phyloP scores from a whole-genome alignment of 2,113 vertebrate species.

The Solea senegalensis region DNA sequence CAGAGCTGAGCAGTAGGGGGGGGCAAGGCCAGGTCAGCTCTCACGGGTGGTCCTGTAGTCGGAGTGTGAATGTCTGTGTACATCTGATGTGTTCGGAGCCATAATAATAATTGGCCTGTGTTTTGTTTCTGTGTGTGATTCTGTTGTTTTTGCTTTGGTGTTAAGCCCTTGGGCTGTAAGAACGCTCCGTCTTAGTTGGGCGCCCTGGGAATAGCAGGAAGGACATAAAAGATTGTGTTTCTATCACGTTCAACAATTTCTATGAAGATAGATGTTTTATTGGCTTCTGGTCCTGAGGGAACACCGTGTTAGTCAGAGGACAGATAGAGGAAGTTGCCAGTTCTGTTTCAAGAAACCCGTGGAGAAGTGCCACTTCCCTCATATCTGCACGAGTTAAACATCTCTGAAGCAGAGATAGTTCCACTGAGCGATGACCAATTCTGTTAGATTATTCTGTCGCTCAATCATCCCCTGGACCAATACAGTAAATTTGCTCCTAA shows the following conservation, averaged over 20 bases:
- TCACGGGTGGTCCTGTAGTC: conserved; percentile 75
- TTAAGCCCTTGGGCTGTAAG: conserved; percentile 38
- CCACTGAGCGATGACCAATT: conserved; percentile 32
- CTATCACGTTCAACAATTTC: conserved; percentile 43
- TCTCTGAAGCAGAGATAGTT: conserved; percentile 42
- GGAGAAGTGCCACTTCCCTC: conserved; percentile 7
- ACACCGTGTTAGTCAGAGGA: conserved; percentile 10
- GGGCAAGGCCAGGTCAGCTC: conserved; percentile 73
- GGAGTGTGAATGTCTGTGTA: conserved; percentile 44
- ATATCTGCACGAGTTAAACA: conserved; percentile 44
- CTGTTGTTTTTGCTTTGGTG: conserved; percentile 62
- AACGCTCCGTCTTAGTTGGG: conserved; percentile 54
- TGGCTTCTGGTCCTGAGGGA: conserved; percentile 20
- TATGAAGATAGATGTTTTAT: conserved; percentile 54
- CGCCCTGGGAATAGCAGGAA: conserved; percentile 60
- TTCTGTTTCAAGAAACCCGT: background rate
- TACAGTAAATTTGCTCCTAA: conserved; percentile 70
- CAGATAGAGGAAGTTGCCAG: background rate
- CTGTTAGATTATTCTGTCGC: conserved; percentile 65
- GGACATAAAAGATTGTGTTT: conserved; percentile 49
- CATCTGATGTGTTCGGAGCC: conserved; percentile 67
- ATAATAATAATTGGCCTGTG: conserved; percentile 59
- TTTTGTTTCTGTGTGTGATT: conserved; percentile 71
- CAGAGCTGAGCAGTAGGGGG: conserved; percentile 58
- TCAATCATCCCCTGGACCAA: conserved; percentile 46